These are phyloP conservation scores for Macrosoma leucophasiata DNA, from an alignment of 2,888 invertebrate genomes.

Conservation along the genomic window DNA sequence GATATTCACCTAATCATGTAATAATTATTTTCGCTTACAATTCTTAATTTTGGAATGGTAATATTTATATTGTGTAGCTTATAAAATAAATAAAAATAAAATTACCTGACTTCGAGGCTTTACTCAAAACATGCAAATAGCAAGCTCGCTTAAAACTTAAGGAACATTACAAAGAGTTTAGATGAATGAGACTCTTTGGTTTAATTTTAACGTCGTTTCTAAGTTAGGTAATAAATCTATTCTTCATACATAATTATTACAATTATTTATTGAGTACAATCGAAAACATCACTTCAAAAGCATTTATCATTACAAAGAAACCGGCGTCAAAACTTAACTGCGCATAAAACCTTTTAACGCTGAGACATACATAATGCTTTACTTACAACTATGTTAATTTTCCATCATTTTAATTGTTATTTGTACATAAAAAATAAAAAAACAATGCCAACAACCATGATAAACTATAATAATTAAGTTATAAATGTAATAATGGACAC, in stretches of 20 bases:
- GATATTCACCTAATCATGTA: conserved; percentile 62
- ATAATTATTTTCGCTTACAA: conserved; percentile 66
- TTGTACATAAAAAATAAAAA: conserved; percentile 72
- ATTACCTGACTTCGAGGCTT: conserved; percentile 15
- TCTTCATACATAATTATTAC: conserved; percentile 19
- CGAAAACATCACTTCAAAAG: conserved; percentile 33
- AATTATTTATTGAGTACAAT: conserved; percentile 25
- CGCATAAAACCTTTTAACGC: conserved; percentile 30
- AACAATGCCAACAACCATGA: conserved; percentile 68
- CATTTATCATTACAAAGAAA: conserved; percentile 38
- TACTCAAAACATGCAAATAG: conserved; percentile 46
- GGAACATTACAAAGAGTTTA: conserved; percentile 65
- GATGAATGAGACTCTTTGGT: conserved; percentile 67
- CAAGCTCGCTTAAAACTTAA: conserved; percentile 33
- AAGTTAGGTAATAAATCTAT: conserved; percentile 30
- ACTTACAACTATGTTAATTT: conserved; percentile 61
- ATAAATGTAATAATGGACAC: conserved; percentile 57
- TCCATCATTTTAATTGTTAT: conserved; percentile 65
- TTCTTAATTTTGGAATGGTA: conserved; percentile 74
- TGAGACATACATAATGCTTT: conserved; percentile 31
- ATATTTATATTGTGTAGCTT: conserved; percentile 64
- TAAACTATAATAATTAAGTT: conserved; percentile 67
- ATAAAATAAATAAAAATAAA: conserved; percentile 69
- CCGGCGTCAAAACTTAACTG: conserved; percentile 31
- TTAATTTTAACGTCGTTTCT: conserved; percentile 43